These are phyloP conservation scores for Acronicta alni DNA, from an alignment of 2,888 invertebrate genomes.

Conservation along the genomic window DNA sequence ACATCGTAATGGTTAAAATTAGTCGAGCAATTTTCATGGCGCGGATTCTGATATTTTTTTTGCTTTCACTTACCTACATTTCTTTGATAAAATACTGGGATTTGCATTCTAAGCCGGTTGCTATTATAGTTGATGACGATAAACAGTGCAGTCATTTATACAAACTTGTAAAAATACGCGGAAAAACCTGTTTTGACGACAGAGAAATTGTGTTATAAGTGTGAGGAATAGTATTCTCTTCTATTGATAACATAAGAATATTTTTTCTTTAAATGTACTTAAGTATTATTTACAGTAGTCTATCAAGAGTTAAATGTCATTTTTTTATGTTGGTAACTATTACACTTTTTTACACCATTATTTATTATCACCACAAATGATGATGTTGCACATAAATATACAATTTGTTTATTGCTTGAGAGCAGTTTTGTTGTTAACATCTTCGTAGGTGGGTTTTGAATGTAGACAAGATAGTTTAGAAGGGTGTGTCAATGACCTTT, in stretches of 20 bases:
- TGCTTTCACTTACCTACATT: constrained; percentile 45
- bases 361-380: too few species aligned
- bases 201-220: constrained; percentile 1
- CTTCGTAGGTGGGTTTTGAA: neutral
- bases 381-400: too few species aligned
- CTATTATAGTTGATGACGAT: constrained; percentile 9
- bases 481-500: constrained; percentile 12
- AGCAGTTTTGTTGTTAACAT: constrained; percentile 4
- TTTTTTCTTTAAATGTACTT: too few species aligned
- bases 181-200: constrained; percentile 30
- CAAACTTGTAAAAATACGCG: constrained; percentile 19
- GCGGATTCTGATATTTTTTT: constrained; percentile 15
- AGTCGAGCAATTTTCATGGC: constrained; percentile 2
- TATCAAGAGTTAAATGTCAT: too few species aligned
- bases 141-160: neutral
- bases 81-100: constrained; percentile 6
- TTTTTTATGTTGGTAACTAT: too few species aligned
- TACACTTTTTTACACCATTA: too few species aligned
- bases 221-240: constrained; percentile 1
- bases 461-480: constrained; percentile 11
- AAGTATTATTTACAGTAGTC: too few species aligned
- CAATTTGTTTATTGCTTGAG: too few species aligned
- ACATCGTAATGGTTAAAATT: constrained; percentile 15
- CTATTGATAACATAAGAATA: constrained; percentile 1
- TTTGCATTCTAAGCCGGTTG: constrained; percentile 38